phyloP scores from a whole-genome alignment of 2,113 vertebrate genomes.

The Oostethus manadensis region DNA sequence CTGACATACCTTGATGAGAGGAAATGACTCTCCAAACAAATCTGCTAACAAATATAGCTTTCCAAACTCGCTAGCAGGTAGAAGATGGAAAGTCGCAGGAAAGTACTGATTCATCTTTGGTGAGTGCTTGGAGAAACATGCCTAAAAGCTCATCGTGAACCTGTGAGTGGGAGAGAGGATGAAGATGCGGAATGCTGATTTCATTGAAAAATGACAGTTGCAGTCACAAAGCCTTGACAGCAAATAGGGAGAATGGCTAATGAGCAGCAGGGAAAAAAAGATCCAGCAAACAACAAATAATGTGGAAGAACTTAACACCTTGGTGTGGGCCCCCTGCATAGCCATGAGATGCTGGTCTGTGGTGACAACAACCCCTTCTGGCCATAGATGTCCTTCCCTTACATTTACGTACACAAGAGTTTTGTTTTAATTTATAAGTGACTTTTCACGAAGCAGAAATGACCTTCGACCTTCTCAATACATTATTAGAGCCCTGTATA shows the following conservation, averaged over 20 bases:
- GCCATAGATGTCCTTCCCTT: conserved; percentile 21
- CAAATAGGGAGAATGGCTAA: conserved; percentile 38
- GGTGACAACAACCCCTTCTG: conserved; percentile 33
- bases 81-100: conserved; percentile 6
- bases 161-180: conserved; percentile 17
- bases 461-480: too few relatives aligned
- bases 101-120: conserved; percentile 37
- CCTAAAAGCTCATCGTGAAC: conserved; percentile 20
- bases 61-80: conserved; percentile 5
- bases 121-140: conserved; percentile 22
- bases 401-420: conserved; percentile 16
- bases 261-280: conserved; percentile 35
- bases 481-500: too few relatives aligned
- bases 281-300: conserved; percentile 5
- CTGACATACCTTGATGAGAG: conserved; percentile 34
- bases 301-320: conserved; percentile 22
- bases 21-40: conserved; percentile 51
- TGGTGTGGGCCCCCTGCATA: conserved; percentile 26
- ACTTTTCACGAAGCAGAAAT: too few relatives aligned
- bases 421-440: conserved; percentile 17
- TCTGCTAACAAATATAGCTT: conserved; percentile 49
- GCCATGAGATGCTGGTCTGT: conserved; percentile 23
- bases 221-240: conserved; percentile 29
- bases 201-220: conserved; percentile 53
- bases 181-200: conserved; percentile 42